phyloP scores from a whole-genome alignment of 2,888 invertebrate species.

The Axea sp. region DNA sequence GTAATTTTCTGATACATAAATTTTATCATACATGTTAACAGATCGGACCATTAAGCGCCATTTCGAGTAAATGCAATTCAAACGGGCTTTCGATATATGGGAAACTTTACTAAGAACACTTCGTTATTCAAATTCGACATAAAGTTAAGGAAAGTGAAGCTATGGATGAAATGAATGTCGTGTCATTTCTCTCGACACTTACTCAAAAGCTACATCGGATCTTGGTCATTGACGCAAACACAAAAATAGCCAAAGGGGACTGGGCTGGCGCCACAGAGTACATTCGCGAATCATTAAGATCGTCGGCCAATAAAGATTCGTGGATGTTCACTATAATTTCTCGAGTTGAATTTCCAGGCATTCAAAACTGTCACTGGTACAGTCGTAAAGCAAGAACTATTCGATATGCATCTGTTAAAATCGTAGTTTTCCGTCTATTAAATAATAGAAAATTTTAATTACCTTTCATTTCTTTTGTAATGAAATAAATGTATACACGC shows the following conservation, averaged over 20 bases:
- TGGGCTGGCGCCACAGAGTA: conserved; percentile 69
- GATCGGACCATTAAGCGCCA: conserved; percentile 11
- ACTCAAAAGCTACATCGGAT: conserved; percentile 56
- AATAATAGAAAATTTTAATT: too few species aligned
- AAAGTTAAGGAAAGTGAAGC: conserved; percentile 21
- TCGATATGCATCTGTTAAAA: too few species aligned
- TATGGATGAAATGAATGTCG: conserved; percentile 38
- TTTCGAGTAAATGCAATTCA: conserved; percentile 1
- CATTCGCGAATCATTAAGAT: conserved; percentile 69
- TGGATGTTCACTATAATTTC: conserved; percentile 48
- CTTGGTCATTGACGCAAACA: conserved; percentile 68
- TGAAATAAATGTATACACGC: too few species aligned
- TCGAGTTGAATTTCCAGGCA: conserved; percentile 35
- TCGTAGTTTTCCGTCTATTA: too few species aligned
- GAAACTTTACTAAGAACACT: conserved; percentile 1
- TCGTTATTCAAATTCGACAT: conserved; percentile 13
- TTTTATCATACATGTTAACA: neutral
- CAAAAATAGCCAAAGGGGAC: conserved; percentile 68
- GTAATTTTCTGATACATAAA: too few species aligned
- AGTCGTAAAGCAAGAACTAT: too few species aligned
- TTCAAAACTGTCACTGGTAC: too few species aligned
- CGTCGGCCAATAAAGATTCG: conserved; percentile 63
- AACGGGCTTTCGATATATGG: neutral
- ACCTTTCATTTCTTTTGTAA: too few species aligned
- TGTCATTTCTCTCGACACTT: conserved; percentile 37